Conservation (phyloP, 2,113 vertebrate genomes). For the Cochlearius cochlearius region DNA sequence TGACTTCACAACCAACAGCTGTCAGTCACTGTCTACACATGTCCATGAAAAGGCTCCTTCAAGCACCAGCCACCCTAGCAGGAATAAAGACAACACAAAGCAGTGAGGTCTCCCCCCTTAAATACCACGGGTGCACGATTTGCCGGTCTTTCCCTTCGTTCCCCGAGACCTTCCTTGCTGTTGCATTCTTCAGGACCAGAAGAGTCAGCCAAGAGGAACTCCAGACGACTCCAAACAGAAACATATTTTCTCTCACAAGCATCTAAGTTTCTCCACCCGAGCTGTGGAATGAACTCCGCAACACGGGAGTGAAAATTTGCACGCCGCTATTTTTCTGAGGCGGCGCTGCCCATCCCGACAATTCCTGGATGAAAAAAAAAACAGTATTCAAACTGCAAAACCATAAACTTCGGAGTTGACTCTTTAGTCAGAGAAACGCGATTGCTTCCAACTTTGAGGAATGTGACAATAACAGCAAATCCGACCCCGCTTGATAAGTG, state of each 20-base stretch:
- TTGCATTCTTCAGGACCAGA: not conserved
- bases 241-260: not conserved
- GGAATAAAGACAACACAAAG: not conserved
- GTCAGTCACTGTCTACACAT: not conserved
- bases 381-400: not conserved
- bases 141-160: not conserved
- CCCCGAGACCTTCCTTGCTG: not conserved
- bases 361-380: not conserved
- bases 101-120: not conserved
- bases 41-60: not conserved
- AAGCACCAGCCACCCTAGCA: not conserved
- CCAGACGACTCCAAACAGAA: not conserved
- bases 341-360: not conserved
- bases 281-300: not conserved
- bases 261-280: not conserved
- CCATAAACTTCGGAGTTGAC: not conserved
- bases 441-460: constrained; percentile 68
- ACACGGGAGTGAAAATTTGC: not conserved
- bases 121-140: rapidly evolving
- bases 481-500: constrained; percentile 67
- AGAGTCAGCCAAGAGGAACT: not conserved
- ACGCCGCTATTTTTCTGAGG: not conserved
- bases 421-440: constrained; percentile 6
- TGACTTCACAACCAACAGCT: not conserved
- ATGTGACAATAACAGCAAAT: constrained; percentile 79